phyloP scores from a whole-genome alignment of 2,888 invertebrate species.

The Desoria tigrina region DNA sequence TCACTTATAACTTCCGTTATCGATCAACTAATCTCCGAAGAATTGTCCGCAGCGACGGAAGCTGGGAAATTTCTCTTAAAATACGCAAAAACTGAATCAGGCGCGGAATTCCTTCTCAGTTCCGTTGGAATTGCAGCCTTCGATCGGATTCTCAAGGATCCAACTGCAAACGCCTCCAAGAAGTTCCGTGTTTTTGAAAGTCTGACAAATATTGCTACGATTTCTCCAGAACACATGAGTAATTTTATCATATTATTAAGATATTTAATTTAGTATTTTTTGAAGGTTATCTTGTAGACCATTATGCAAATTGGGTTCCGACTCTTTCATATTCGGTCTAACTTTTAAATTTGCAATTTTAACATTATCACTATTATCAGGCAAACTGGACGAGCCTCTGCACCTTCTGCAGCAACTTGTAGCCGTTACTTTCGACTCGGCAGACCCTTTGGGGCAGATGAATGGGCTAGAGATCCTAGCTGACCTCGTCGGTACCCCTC shows the following conservation, averaged over 20 bases:
- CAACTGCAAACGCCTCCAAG: constrained; percentile 30
- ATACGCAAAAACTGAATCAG: constrained; percentile 27
- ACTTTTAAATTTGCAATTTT: too few relatives aligned
- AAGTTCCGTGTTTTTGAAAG: constrained; percentile 50
- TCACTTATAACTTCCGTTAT: constrained; percentile 43
- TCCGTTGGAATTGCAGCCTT: constrained; percentile 37
- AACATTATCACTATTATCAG: too few relatives aligned
- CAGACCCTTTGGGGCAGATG: constrained; percentile 61
- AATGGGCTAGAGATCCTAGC: constrained; percentile 78
- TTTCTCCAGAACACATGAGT: constrained; percentile 34
- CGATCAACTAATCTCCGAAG: constrained; percentile 37
- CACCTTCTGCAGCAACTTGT: constrained; percentile 37
- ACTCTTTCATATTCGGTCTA: too few relatives aligned
- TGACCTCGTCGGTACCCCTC: constrained; percentile 68
- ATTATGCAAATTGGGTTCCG: too few relatives aligned
- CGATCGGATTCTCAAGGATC: constrained; percentile 26
- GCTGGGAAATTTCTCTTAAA: constrained; percentile 41
- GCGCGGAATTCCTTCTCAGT: constrained; percentile 40
- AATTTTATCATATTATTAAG: too few relatives aligned
- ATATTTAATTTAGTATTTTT: too few relatives aligned
- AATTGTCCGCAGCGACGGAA: constrained; percentile 43
- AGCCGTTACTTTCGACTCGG: constrained; percentile 38
- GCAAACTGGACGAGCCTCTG: constrained; percentile 33
- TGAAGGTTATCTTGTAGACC: too few relatives aligned
- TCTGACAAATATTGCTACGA: constrained; percentile 36